These are phyloP conservation scores for Choristoneura rosaceana DNA, from an alignment of 2,888 invertebrate species.

Conservation along the genomic window DNA sequence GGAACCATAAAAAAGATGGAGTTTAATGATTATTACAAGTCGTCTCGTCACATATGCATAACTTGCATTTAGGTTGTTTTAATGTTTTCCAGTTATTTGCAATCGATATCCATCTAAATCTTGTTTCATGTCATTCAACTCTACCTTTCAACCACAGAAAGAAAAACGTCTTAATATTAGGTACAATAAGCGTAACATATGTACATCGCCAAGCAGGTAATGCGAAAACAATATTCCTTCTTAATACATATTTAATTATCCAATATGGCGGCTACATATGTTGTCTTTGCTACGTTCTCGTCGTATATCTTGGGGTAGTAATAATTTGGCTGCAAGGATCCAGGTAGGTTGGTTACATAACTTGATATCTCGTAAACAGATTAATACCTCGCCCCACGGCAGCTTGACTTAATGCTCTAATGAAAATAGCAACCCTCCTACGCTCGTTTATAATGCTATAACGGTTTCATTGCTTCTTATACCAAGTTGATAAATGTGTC, in stretches of 20 bases:
- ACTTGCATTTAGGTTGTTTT: too few species aligned
- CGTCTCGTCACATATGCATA: too few species aligned
- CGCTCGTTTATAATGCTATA: conserved; percentile 42
- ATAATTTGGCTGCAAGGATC: conserved; percentile 51
- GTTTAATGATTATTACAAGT: too few species aligned
- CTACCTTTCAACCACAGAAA: not conserved
- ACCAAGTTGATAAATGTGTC: conserved; percentile 10
- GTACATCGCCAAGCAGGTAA: conserved; percentile 1
- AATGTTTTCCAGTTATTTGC: too few species aligned
- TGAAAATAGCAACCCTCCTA: conserved; percentile 63
- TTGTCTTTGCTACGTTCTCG: conserved; percentile 19
- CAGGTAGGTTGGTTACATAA: conserved; percentile 65
- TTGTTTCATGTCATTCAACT: too few species aligned
- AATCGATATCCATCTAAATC: too few species aligned
- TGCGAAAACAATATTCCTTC: conserved; percentile 24
- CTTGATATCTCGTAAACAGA: conserved; percentile 75
- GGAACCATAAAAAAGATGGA: too few species aligned
- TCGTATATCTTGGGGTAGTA: conserved; percentile 43
- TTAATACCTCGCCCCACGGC: conserved; percentile 63
- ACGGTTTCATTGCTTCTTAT: conserved; percentile 28
- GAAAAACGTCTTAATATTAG: not conserved
- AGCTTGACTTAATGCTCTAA: conserved; percentile 71
- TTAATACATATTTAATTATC: conserved; percentile 26
- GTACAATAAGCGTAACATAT: conserved; percentile 1
- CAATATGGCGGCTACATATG: conserved; percentile 25